These are phyloP conservation scores for Dolichopus griseipennis DNA, from an alignment of 2,888 invertebrate species.

Conservation along the genomic window DNA sequence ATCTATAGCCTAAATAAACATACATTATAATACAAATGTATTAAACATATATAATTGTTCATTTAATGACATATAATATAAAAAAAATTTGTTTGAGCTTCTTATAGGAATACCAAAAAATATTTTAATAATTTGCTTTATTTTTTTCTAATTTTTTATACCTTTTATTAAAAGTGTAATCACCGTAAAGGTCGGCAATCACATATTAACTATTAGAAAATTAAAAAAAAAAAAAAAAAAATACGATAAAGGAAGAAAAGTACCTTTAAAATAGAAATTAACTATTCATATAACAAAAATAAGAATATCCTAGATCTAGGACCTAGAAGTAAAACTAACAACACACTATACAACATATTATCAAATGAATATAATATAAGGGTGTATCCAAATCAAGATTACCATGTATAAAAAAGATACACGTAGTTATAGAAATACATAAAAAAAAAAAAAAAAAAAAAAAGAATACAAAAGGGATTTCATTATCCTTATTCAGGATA, in stretches of 20 bases:
- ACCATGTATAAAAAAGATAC: neutral
- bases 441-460: neutral
- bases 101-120: no score
- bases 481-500: neutral
- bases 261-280: neutral
- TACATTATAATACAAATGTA: no score
- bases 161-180: constrained; percentile 1
- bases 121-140: no score
- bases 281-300: neutral
- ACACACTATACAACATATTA: neutral
- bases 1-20: no score
- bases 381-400: neutral
- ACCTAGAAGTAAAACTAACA: neutral
- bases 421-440: no score
- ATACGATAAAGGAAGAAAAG: neutral
- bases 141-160: neutral
- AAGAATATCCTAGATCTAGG: neutral
- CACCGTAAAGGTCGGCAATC: constrained; percentile 1
- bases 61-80: no score
- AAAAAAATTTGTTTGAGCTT: no score
- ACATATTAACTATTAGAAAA: neutral
- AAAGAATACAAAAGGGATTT: neutral
- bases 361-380: neutral
- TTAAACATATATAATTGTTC: no score
- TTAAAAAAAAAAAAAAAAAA: neutral